Evolutionary conservation across 2,113 vertebrate species (phyloP).

Genomic region (Plestiodon gilberti): DNA sequence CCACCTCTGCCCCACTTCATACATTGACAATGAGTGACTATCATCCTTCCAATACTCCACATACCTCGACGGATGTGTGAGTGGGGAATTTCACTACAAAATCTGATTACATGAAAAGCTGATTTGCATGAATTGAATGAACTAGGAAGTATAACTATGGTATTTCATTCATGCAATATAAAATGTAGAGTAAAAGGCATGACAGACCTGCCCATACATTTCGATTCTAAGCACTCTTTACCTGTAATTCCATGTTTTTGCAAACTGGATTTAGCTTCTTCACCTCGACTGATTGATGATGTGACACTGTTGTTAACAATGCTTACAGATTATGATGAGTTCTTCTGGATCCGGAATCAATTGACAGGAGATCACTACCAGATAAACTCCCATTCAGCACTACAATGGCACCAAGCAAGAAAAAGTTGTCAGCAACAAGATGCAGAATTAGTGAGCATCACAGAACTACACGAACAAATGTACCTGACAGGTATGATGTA

Average conservation of each 20-base stretch:
- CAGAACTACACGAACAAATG: slow-evolving; percentile 87
- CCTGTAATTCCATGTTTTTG: not conserved
- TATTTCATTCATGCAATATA: too few relatives aligned
- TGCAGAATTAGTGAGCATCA: slow-evolving; percentile 88
- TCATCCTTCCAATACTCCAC: too few relatives aligned
- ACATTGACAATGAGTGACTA: too few relatives aligned
- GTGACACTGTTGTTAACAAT: not conserved
- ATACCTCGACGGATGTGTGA: too few relatives aligned
- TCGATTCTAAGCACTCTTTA: too few relatives aligned
- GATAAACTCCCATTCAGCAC: slow-evolving; percentile 82
- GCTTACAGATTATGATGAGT: slow-evolving; percentile 54
- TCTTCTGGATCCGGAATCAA: slow-evolving; percentile 85
- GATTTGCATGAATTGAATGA: too few relatives aligned
- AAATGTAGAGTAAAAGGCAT: too few relatives aligned
- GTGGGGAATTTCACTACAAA: too few relatives aligned
- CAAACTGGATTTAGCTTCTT: not conserved
- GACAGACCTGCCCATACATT: too few relatives aligned
- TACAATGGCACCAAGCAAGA: slow-evolving; percentile 93
- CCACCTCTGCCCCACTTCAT: too few relatives aligned
- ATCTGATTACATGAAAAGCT: too few relatives aligned
- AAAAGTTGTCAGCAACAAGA: slow-evolving; percentile 93
- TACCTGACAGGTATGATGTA: slow-evolving; percentile 87
- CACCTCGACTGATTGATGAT: not conserved
- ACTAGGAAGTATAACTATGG: too few relatives aligned
- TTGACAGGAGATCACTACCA: slow-evolving; percentile 86